Conservation (phyloP, 1,140 invertebrate species). For the Scaptomyza hsui region DNA sequence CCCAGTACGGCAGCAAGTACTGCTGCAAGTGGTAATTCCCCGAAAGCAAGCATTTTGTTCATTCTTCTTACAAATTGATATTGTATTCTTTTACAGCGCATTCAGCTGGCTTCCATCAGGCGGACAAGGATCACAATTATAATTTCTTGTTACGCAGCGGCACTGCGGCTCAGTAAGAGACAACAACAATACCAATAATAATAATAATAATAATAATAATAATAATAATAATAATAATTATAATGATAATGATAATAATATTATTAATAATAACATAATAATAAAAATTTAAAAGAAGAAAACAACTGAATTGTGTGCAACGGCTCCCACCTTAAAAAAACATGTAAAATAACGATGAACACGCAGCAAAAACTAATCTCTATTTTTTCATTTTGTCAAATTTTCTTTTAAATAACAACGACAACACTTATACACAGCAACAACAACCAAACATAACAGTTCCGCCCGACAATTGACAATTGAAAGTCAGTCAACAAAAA, state of each 20-base stretch:
- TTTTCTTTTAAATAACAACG: conserved; percentile 32
- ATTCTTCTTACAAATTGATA: not conserved
- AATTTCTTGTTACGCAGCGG: conserved; percentile 69
- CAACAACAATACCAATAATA: conserved; percentile 18
- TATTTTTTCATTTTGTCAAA: conserved; percentile 31
- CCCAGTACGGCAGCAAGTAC: conserved; percentile 38
- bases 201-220: conserved; percentile 4
- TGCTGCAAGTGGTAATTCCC: conserved; percentile 57
- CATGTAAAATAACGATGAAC: not conserved
- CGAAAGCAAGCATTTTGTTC: not conserved
- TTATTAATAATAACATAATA: conserved; percentile 23
- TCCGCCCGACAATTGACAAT: conserved; percentile 80
- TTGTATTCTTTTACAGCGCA: conserved; percentile 15
- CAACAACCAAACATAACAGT: conserved; percentile 63
- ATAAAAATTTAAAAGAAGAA: conserved; percentile 42
- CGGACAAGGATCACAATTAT: conserved; percentile 72
- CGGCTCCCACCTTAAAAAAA: conserved; percentile 71
- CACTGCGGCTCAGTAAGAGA: conserved; percentile 58
- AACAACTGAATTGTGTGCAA: conserved; percentile 79
- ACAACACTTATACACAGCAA: conserved; percentile 47
- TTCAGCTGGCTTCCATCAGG: conserved; percentile 56
- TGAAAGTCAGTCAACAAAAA: conserved; percentile 72
- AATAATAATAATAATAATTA: conserved; percentile 6
- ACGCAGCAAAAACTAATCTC: conserved; percentile 33
- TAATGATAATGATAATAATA: conserved; percentile 13